Conservation (phyloP, 1,140 invertebrate species). For the Brachionus asplanchnoidis region DNA sequence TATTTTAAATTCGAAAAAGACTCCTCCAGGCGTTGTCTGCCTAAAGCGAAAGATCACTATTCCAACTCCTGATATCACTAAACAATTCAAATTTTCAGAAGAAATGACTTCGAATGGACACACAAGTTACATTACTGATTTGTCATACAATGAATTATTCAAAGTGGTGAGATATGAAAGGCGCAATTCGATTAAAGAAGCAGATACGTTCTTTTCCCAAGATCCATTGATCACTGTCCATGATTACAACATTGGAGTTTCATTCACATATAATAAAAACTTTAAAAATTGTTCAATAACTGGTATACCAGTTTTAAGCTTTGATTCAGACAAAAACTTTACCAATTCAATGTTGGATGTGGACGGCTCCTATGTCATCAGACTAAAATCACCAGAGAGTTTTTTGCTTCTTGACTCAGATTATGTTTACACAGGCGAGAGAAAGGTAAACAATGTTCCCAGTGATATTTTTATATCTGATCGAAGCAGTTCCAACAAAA, state of each 20-base stretch:
- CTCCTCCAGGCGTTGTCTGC: background rate
- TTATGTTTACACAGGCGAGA: conserved; percentile 10
- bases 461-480: conserved; percentile 19
- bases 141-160: background rate
- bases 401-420: conserved; percentile 30
- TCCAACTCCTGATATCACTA: background rate
- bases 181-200: background rate
- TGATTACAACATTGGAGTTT: conserved; percentile 32
- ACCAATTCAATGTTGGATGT: background rate
- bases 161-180: background rate
- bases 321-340: conserved; percentile 19
- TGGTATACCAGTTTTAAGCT: background rate
- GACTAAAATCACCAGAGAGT: conserved; percentile 27
- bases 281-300: conserved; percentile 21
- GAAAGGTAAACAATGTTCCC: conserved; percentile 27
- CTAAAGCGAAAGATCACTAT: background rate
- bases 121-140: background rate
- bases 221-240: conserved; percentile 1
- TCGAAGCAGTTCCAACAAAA: background rate
- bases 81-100: conserved; percentile 28
- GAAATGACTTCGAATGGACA: conserved; percentile 2
- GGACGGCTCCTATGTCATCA: conserved; percentile 7
- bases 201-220: background rate
- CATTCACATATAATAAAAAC: background rate
- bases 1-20: background rate